Evolutionary conservation across 2,113 vertebrate species (phyloP).

Genomic region (Tauraco erythrolophus): DNA sequence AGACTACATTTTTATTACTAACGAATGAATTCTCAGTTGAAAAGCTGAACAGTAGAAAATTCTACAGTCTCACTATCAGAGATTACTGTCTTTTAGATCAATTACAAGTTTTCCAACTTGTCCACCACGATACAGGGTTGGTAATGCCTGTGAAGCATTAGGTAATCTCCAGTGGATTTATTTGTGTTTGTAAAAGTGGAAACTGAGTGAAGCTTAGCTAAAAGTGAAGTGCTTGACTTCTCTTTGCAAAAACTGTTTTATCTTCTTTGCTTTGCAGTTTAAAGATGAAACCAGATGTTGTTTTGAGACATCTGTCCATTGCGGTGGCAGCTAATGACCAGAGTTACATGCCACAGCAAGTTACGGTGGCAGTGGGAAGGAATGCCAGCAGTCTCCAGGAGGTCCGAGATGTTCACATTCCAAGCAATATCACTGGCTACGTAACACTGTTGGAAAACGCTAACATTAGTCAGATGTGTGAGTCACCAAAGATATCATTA

Average conservation of each 20-base stretch:
- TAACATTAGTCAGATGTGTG: conserved; percentile 94
- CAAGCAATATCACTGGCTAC: conserved; percentile 95
- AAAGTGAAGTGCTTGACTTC: background rate
- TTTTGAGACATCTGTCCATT: conserved; percentile 91
- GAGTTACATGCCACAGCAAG: conserved; percentile 98
- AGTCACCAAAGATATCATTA: conserved; percentile 72
- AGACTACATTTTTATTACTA: background rate
- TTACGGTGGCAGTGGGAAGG: conserved; percentile 92
- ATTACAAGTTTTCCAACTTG: background rate
- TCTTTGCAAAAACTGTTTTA: background rate
- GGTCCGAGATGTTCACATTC: conserved; percentile 94
- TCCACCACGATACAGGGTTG: background rate
- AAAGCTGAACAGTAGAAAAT: background rate
- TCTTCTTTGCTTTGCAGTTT: conserved; percentile 79
- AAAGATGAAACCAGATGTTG: conserved; percentile 95
- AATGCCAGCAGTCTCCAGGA: conserved; percentile 89
- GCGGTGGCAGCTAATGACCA: conserved; percentile 93
- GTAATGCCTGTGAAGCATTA: background rate
- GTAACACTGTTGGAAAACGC: conserved; percentile 95
- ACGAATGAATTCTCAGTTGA: background rate
- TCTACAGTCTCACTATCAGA: background rate
- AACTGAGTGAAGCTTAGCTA: background rate
- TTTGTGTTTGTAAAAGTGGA: background rate
- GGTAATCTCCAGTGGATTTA: background rate
- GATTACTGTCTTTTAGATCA: background rate